A percentile compares a stretch with the other conserved stretches of the same genome.
Evolutionary conservation across 2,797 vertebrate genomes (phyloP).

Genomic region (Ara ararauna): DNA sequence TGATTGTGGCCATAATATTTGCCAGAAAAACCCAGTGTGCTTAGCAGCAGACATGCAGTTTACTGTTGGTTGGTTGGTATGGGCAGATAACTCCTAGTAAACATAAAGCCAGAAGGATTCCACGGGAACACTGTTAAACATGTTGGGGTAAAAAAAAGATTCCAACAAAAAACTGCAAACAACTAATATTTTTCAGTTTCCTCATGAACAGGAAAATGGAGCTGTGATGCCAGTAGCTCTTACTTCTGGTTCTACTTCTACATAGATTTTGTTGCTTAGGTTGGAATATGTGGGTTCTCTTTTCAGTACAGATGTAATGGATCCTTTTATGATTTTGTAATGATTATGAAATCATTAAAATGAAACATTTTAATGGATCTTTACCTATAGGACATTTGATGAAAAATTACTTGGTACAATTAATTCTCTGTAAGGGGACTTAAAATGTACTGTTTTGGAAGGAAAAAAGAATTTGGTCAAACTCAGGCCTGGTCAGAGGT

Average conservation of each 20-base stretch:
- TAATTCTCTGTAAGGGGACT: background rate
- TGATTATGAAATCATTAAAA: background rate
- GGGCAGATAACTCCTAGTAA: background rate
- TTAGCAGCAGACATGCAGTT: background rate
- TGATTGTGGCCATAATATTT: background rate
- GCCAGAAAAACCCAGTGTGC: background rate
- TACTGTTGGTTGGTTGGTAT: background rate
- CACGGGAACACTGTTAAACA: background rate
- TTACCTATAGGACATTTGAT: background rate
- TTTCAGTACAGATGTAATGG: background rate
- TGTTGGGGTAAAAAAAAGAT: background rate
- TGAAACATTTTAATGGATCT: background rate
- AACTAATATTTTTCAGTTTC: background rate
- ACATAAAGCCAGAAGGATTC: background rate
- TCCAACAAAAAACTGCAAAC: background rate
- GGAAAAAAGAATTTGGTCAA: background rate
- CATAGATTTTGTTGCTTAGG: background rate
- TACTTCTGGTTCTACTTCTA: background rate
- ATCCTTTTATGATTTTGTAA: background rate
- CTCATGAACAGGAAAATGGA: background rate
- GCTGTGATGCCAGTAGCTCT: fast-evolving
- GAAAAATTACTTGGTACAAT: background rate
- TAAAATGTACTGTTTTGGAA: background rate
- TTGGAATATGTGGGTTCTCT: background rate
- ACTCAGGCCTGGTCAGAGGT: background rate